Percentiles rank a stretch among this genome's conserved stretches.
Evolutionary conservation across 1,140 invertebrate genomes (phyloP).

Genomic region (Temnothorax longispinosus): DNA sequence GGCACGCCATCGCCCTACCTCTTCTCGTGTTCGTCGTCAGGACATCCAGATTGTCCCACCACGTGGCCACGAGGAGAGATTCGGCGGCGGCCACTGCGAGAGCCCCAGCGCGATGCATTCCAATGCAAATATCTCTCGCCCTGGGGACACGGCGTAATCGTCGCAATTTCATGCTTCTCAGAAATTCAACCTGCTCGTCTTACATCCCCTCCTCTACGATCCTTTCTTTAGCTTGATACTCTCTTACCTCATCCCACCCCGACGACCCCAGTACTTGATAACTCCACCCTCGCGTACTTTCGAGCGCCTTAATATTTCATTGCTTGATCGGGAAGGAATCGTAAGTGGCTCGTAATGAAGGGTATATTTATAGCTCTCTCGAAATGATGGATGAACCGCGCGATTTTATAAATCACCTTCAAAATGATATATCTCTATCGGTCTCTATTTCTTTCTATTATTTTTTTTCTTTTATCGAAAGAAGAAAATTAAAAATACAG

Average conservation of each 20-base stretch:
- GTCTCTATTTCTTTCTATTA: conserved; percentile 13
- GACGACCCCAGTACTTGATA: conserved; percentile 24
- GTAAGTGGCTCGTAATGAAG: conserved; percentile 45
- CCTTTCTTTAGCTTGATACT: not conserved
- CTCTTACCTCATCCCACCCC: not conserved
- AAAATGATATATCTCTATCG: not conserved
- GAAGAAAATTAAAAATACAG: conserved; percentile 8
- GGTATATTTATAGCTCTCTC: conserved; percentile 32
- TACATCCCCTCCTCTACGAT: conserved; percentile 9
- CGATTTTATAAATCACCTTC: conserved; percentile 7
- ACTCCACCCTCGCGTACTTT: conserved; percentile 22
- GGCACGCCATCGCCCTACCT: conserved; percentile 46
- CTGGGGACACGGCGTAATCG: conserved; percentile 80
- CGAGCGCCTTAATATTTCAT: conserved; percentile 42
- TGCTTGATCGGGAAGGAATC: conserved; percentile 39
- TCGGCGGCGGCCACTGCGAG: conserved; percentile 69
- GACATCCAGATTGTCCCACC: conserved; percentile 77
- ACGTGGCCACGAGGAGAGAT: conserved; percentile 71
- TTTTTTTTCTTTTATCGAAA: not conserved
- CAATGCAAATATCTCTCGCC: conserved; percentile 84
- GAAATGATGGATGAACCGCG: conserved; percentile 26
- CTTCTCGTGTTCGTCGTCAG: conserved; percentile 78
- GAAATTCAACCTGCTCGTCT: conserved; percentile 75
- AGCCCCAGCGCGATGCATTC: conserved; percentile 79
- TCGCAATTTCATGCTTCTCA: conserved; percentile 83